These are phyloP conservation scores for Corvus moneduloides DNA, from an alignment of 2,113 vertebrate species.

Conservation along the genomic window DNA sequence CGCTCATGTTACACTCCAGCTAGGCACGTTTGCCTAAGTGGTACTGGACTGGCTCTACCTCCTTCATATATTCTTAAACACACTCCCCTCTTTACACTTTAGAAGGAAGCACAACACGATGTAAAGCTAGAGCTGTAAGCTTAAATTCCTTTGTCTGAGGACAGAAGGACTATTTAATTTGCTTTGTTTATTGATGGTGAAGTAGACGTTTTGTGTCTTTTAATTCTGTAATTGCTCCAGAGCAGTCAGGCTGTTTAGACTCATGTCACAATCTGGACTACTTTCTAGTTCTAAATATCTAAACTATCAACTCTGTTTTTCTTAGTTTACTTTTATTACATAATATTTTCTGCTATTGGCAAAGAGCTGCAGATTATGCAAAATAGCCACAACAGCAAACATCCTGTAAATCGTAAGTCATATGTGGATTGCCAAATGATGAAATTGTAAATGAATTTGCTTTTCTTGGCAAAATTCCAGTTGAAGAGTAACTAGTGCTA, in stretches of 20 bases:
- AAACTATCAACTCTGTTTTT: neutral
- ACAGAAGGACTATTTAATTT: neutral
- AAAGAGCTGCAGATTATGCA: neutral
- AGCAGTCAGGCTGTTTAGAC: neutral
- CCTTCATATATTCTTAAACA: neutral
- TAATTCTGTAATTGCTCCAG: neutral
- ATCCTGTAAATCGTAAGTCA: neutral
- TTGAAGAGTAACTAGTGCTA: neutral
- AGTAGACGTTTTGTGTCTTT: neutral
- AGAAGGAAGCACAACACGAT: neutral
- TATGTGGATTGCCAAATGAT: neutral
- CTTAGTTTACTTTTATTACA: neutral
- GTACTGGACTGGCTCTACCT: too few relatives aligned
- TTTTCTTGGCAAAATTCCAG: neutral
- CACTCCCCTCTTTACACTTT: neutral
- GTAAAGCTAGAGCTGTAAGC: neutral
- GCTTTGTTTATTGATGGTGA: neutral
- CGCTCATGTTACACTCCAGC: neutral
- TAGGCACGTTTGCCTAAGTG: neutral
- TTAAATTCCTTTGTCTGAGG: neutral
- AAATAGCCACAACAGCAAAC: neutral
- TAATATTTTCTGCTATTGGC: neutral
- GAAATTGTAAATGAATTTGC: neutral
- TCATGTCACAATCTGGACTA: neutral
- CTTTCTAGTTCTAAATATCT: neutral